phyloP scores from a whole-genome alignment of 2,888 invertebrate genomes.

The Cryptus armator region DNA sequence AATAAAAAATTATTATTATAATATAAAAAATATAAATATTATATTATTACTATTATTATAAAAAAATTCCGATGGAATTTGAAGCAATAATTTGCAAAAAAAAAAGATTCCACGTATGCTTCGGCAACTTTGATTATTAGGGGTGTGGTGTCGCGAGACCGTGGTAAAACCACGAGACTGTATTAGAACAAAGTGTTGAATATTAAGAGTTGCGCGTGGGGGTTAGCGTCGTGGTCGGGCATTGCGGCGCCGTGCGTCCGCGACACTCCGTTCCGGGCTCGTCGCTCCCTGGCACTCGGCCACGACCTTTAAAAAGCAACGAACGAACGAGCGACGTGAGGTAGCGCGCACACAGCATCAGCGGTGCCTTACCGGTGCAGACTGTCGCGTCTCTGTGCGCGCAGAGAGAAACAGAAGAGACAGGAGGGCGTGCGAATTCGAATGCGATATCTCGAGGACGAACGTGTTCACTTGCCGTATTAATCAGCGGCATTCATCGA shows the following conservation, averaged over 20 bases:
- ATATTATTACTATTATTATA: too few relatives aligned
- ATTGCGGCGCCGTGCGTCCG: slow-evolving; percentile 60
- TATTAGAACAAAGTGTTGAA: slow-evolving; percentile 38
- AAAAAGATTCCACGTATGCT: neutral
- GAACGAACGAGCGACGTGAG: slow-evolving; percentile 17
- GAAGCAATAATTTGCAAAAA: too few relatives aligned
- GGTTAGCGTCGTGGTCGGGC: slow-evolving; percentile 28
- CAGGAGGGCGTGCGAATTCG: neutral
- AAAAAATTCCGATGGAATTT: too few relatives aligned
- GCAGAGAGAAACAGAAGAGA: neutral
- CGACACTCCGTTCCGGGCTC: slow-evolving; percentile 58
- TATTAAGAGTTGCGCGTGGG: slow-evolving; percentile 17
- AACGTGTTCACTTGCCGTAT: neutral
- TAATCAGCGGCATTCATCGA: neutral
- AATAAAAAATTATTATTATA: too few relatives aligned
- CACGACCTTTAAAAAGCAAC: slow-evolving; percentile 65
- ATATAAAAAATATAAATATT: too few relatives aligned
- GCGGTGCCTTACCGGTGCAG: slow-evolving; percentile 16
- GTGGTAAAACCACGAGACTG: slow-evolving; percentile 47
- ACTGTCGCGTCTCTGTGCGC: slow-evolving; percentile 28
- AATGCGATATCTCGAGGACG: slow-evolving; percentile 8
- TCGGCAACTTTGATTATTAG: neutral
- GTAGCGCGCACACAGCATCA: neutral
- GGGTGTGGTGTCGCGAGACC: neutral
- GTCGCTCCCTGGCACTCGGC: slow-evolving; percentile 65